Percentiles rank a stretch among this genome's conserved stretches.
Evolutionary conservation across 2,113 vertebrate species (phyloP).

Genomic region (Centropristis striata): DNA sequence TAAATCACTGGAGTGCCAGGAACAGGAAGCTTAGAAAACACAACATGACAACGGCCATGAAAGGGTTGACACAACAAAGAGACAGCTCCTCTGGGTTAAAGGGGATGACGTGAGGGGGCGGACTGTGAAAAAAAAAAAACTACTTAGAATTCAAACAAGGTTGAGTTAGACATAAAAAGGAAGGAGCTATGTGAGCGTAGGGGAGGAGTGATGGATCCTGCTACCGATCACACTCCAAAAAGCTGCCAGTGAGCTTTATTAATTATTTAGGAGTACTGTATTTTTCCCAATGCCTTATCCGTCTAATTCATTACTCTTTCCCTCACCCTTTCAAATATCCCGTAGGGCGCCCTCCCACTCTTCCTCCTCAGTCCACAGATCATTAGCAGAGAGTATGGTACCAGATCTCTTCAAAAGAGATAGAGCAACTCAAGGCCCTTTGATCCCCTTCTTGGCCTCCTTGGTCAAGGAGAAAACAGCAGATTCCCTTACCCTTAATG

Average conservation of each 20-base stretch:
- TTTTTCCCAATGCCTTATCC: slow-evolving; percentile 56
- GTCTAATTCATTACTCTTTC: slow-evolving; percentile 65
- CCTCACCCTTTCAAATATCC: slow-evolving; percentile 65
- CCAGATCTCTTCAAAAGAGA: slow-evolving; percentile 79
- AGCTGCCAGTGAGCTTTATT: slow-evolving; percentile 58
- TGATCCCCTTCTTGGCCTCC: slow-evolving; percentile 74
- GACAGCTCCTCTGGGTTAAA: slow-evolving; percentile 65
- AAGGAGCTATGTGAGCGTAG: slow-evolving; percentile 11
- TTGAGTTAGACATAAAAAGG: slow-evolving; percentile 60
- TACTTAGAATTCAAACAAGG: slow-evolving; percentile 73
- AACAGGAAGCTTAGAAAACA: slow-evolving; percentile 43
- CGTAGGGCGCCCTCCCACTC: slow-evolving; percentile 63
- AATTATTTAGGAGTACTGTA: slow-evolving; percentile 79
- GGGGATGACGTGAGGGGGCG: slow-evolving; percentile 48
- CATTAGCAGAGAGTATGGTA: slow-evolving; percentile 76
- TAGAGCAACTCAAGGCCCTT: slow-evolving; percentile 64
- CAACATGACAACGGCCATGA: slow-evolving; percentile 60
- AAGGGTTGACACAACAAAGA: slow-evolving; percentile 74
- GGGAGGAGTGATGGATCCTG: slow-evolving; percentile 31
- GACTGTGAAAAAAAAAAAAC: slow-evolving; percentile 33
- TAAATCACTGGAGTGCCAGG: slow-evolving; percentile 50
- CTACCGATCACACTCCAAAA: slow-evolving; percentile 54
- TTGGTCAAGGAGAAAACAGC: slow-evolving; percentile 70
- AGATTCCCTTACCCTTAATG: slow-evolving; percentile 33
- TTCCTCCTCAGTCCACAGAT: slow-evolving; percentile 69